Percentiles rank a stretch among this genome's conserved stretches.
phyloP scores from a whole-genome alignment of 92 coral and sea anemone genomes.

The Bergia puertoricense region DNA sequence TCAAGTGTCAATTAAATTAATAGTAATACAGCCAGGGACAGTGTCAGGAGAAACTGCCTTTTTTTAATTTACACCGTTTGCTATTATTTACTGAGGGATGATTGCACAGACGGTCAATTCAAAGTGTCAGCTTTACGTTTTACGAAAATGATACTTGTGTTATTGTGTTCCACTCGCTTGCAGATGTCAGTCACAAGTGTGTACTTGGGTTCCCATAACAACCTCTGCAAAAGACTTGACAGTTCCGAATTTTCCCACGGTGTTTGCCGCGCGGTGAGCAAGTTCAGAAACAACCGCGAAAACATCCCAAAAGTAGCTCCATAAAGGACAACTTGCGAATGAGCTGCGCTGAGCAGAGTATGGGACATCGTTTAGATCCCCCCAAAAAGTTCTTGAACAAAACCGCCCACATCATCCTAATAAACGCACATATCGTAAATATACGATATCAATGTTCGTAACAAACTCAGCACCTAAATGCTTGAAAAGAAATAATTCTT shows the following conservation, averaged over 20 bases:
- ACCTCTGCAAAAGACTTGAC: conserved; percentile 31
- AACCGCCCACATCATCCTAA: conserved; percentile 26
- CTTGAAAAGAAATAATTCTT: background rate
- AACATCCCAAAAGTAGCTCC: background rate
- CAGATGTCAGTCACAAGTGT: conserved; percentile 29
- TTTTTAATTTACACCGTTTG: conserved; percentile 25
- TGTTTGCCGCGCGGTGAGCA: background rate
- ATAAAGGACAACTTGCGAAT: background rate
- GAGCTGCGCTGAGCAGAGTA: background rate
- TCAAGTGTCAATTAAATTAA: background rate
- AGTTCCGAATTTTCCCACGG: conserved; percentile 43
- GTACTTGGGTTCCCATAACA: conserved; percentile 43
- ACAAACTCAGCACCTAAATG: background rate
- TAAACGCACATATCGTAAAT: conserved; percentile 15
- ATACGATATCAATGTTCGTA: conserved; percentile 9
- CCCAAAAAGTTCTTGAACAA: background rate
- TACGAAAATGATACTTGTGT: conserved; percentile 1
- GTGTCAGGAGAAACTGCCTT: background rate
- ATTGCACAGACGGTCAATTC: conserved; percentile 1
- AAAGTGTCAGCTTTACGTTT: conserved; percentile 6
- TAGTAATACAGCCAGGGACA: background rate
- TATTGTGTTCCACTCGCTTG: conserved; percentile 2
- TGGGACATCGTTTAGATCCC: background rate
- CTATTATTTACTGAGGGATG: conserved; percentile 21
- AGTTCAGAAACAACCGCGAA: background rate